These are phyloP conservation scores for Abscondita cerata DNA, from an alignment of 2,888 invertebrate genomes.

Conservation along the genomic window DNA sequence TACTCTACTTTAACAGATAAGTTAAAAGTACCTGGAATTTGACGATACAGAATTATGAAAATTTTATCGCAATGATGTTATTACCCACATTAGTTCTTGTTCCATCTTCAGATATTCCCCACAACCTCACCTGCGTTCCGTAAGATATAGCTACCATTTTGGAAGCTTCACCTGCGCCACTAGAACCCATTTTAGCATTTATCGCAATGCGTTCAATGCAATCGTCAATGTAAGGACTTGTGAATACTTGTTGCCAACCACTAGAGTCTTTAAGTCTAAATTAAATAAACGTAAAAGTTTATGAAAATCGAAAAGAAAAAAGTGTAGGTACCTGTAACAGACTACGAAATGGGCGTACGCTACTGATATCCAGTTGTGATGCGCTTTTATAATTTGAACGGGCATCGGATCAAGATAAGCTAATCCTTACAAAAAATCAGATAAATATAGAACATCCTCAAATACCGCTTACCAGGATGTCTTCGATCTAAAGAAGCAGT, in stretches of 20 bases:
- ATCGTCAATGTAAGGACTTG: slow-evolving; percentile 89
- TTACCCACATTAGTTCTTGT: slow-evolving; percentile 74
- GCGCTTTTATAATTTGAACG: slow-evolving; percentile 93
- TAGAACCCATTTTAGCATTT: slow-evolving; percentile 71
- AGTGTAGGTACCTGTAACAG: slow-evolving; percentile 92
- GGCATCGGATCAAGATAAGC: slow-evolving; percentile 85
- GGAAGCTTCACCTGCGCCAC: slow-evolving; percentile 63
- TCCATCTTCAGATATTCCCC: slow-evolving; percentile 82
- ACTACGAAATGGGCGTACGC: slow-evolving; percentile 96
- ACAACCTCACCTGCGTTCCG: slow-evolving; percentile 76
- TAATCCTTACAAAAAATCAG: slow-evolving; percentile 62
- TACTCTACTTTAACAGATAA: slow-evolving; percentile 92
- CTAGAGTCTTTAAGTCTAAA: slow-evolving; percentile 89
- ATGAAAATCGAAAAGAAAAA: slow-evolving; percentile 38
- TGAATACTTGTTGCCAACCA: slow-evolving; percentile 96
- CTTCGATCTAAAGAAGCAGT: slow-evolving; percentile 82
- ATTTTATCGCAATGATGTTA: no score
- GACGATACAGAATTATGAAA: no score
- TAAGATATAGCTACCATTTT: slow-evolving; percentile 88
- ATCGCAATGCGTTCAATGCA: slow-evolving; percentile 92
- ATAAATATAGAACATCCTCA: no score
- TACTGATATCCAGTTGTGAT: slow-evolving; percentile 97
- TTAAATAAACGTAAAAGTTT: slow-evolving; percentile 15
- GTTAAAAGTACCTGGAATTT: slow-evolving; percentile 80
- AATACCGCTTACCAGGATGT: slow-evolving; percentile 69